Evolutionary conservation across 2,888 invertebrate species (phyloP).

Genomic region (Podotricha telesiphe): DNA sequence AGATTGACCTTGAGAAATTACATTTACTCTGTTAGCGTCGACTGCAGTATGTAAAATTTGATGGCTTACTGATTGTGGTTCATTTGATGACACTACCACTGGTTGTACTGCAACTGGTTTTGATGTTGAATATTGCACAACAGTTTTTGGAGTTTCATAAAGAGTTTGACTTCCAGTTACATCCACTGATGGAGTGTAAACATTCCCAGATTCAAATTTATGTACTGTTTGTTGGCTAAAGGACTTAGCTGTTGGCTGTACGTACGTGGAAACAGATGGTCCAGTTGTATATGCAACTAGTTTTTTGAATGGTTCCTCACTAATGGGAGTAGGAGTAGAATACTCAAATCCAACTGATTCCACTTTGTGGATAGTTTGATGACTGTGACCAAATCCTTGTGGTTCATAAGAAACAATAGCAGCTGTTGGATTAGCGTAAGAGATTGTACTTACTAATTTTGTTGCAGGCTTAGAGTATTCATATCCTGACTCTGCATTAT

Average conservation of each 20-base stretch:
- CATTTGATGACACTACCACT: slow-evolving; percentile 58
- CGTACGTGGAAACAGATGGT: slow-evolving; percentile 54
- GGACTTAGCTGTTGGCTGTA: slow-evolving; percentile 55
- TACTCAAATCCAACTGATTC: slow-evolving; percentile 64
- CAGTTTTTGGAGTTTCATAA: slow-evolving; percentile 47
- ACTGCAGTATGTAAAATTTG: slow-evolving; percentile 65
- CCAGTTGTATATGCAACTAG: slow-evolving; percentile 75
- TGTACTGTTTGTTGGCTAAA: slow-evolving; percentile 58
- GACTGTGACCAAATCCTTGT: slow-evolving; percentile 63
- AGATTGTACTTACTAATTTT: slow-evolving; percentile 69
- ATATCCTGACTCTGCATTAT: slow-evolving; percentile 48
- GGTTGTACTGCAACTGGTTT: slow-evolving; percentile 59
- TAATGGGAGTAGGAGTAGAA: slow-evolving; percentile 62
- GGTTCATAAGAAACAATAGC: slow-evolving; percentile 68
- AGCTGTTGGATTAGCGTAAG: slow-evolving; percentile 64
- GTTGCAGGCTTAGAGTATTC: slow-evolving; percentile 63
- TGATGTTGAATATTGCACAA: slow-evolving; percentile 53
- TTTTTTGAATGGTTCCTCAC: slow-evolving; percentile 72
- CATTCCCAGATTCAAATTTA: slow-evolving; percentile 53
- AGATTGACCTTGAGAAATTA: slow-evolving; percentile 52
- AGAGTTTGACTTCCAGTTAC: slow-evolving; percentile 41
- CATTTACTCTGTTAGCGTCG: slow-evolving; percentile 59
- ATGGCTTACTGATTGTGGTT: slow-evolving; percentile 64
- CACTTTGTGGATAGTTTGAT: slow-evolving; percentile 66
- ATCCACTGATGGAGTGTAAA: slow-evolving; percentile 52